Evolutionary conservation across 1,140 invertebrate genomes (phyloP).

Genomic region (Rhopalosiphum padi): DNA sequence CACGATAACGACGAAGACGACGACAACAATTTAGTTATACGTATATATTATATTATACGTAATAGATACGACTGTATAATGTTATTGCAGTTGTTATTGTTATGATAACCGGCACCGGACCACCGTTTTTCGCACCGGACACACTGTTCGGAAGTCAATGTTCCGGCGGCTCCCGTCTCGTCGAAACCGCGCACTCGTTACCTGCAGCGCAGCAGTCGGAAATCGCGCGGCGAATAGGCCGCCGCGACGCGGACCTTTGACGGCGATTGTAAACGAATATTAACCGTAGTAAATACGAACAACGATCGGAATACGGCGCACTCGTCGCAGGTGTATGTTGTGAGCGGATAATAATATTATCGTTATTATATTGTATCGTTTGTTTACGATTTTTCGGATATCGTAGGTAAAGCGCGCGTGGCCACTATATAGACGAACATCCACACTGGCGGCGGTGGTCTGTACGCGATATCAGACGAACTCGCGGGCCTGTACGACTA

Average conservation of each 20-base stretch:
- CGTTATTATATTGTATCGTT: too few relatives aligned
- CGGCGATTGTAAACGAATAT: too few relatives aligned
- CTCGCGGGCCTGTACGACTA: slow-evolving; percentile 23
- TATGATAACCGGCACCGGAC: not conserved
- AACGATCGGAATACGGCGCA: not conserved
- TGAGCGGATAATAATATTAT: not conserved
- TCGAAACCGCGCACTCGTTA: not conserved
- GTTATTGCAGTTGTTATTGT: not conserved
- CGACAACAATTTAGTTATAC: too few relatives aligned
- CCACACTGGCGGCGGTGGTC: not conserved
- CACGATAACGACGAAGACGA: not conserved
- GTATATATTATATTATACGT: not conserved
- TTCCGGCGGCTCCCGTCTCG: not conserved
- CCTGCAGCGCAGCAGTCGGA: not conserved
- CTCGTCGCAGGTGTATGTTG: not conserved
- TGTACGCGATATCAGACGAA: not conserved
- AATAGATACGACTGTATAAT: not conserved
- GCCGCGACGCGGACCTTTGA: not conserved
- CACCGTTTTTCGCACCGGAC: slow-evolving; percentile 52
- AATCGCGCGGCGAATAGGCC: not conserved
- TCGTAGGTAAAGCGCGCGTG: not conserved
- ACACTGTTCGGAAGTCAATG: slow-evolving; percentile 41
- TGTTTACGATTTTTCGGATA: not conserved
- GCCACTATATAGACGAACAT: not conserved
- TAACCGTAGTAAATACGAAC: not conserved